phyloP scores from a whole-genome alignment of 2,888 invertebrate species.

The Eucera pruinosa region DNA sequence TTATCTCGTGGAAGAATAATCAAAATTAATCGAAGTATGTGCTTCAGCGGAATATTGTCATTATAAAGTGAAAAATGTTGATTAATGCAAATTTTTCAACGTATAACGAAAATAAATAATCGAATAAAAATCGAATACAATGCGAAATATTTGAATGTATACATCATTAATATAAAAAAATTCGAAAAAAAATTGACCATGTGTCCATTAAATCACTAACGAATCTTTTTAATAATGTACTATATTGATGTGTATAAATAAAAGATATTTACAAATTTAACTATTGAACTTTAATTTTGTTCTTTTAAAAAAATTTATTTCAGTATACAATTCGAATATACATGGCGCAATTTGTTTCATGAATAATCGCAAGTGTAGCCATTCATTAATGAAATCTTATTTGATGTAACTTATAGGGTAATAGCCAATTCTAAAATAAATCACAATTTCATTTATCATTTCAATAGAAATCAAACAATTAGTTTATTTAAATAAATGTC shows the following conservation, averaged over 20 bases:
- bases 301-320: slow-evolving; percentile 45
- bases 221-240: slow-evolving; percentile 77
- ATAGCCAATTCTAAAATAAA: slow-evolving; percentile 6
- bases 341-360: slow-evolving; percentile 32
- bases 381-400: slow-evolving; percentile 48
- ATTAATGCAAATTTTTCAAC: slow-evolving; percentile 18
- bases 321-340: slow-evolving; percentile 19
- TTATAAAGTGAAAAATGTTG: slow-evolving; percentile 5
- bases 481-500: slow-evolving; percentile 41
- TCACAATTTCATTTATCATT: slow-evolving; percentile 12
- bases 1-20: slow-evolving; percentile 36
- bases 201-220: slow-evolving; percentile 70
- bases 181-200: slow-evolving; percentile 57
- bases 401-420: slow-evolving; percentile 29
- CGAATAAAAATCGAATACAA: slow-evolving; percentile 47
- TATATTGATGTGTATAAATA: slow-evolving; percentile 75
- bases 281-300: background rate
- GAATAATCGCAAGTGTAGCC: slow-evolving; percentile 51
- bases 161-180: slow-evolving; percentile 13
- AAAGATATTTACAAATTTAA: slow-evolving; percentile 61
- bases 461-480: slow-evolving; percentile 1
- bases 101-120: slow-evolving; percentile 44
- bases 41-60: slow-evolving; percentile 7
- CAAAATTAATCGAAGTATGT: slow-evolving; percentile 15
- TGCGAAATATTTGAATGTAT: slow-evolving; percentile 17